Evolutionary conservation across 2,888 invertebrate genomes (phyloP).

Genomic region (Cryptus armator): DNA sequence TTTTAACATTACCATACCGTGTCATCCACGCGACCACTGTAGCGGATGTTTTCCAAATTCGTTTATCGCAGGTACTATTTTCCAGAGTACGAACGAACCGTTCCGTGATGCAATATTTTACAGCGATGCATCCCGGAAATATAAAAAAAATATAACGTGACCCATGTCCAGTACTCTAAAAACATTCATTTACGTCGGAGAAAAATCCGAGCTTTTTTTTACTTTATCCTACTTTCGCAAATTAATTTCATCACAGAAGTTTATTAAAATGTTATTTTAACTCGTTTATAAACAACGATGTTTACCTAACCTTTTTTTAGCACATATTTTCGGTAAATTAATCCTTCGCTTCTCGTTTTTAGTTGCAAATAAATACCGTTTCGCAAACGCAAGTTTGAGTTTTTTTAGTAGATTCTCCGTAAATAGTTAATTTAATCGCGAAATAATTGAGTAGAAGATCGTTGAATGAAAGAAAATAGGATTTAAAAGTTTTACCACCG

Average conservation of each 20-base stretch:
- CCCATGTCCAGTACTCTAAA: background rate
- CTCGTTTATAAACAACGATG: background rate
- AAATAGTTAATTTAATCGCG: background rate
- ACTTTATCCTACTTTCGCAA: background rate
- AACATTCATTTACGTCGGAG: background rate
- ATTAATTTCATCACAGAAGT: background rate
- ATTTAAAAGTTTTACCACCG: conserved; percentile 44
- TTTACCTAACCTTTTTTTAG: background rate
- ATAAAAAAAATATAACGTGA: background rate
- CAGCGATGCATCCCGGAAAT: background rate
- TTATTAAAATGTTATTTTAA: background rate
- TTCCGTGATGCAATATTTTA: background rate
- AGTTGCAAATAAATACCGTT: background rate
- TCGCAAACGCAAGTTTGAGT: background rate
- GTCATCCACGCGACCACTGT: background rate
- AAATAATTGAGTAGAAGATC: background rate
- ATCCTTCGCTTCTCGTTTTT: background rate
- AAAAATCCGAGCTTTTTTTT: background rate
- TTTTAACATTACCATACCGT: conserved; percentile 12
- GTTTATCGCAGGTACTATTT: background rate
- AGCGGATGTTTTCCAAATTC: conserved; percentile 5
- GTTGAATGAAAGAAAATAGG: conserved; percentile 22
- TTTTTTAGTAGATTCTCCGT: background rate
- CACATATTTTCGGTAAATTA: background rate
- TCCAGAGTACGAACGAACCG: background rate